phyloP scores from a whole-genome alignment of 2,888 invertebrate species.

The Lasioglossum zephyrum region DNA sequence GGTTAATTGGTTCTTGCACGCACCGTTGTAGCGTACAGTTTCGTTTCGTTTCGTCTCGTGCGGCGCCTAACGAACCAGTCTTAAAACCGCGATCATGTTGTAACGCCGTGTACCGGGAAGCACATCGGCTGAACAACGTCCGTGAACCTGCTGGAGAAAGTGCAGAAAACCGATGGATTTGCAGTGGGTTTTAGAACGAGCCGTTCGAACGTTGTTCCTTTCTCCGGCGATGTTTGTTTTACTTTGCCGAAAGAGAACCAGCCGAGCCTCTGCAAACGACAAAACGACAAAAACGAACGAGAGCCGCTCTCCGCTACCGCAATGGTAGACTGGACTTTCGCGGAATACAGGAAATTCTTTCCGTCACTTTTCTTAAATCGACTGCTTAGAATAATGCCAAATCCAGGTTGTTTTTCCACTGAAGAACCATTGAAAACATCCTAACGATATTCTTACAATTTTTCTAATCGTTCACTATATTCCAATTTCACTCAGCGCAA shows the following conservation, averaged over 20 bases:
- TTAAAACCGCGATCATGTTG: constrained; percentile 32
- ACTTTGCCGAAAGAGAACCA: constrained; percentile 13
- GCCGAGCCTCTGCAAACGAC: background rate
- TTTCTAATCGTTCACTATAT: too few species aligned
- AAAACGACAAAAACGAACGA: constrained; percentile 14
- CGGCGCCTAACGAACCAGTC: constrained; percentile 15
- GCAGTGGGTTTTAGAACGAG: constrained; percentile 8
- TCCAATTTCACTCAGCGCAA: too few species aligned
- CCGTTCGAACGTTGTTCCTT: constrained; percentile 20
- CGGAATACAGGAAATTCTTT: background rate
- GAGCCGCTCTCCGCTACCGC: background rate
- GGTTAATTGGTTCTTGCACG: constrained; percentile 1
- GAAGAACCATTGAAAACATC: too few species aligned
- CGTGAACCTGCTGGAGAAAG: constrained; percentile 46
- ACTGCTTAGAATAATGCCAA: too few species aligned
- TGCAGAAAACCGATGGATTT: constrained; percentile 26
- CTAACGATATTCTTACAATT: too few species aligned
- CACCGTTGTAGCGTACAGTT: background rate
- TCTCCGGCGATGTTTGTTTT: constrained; percentile 25
- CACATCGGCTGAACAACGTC: constrained; percentile 24
- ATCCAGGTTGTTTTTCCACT: too few species aligned
- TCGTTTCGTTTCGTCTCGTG: background rate
- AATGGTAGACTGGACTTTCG: background rate
- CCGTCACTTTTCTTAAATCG: too few species aligned
- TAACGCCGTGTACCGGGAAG: constrained; percentile 18